These are phyloP conservation scores for Bicyclus anynana DNA, from an alignment of 1,140 invertebrate genomes.

Conservation along the genomic window DNA sequence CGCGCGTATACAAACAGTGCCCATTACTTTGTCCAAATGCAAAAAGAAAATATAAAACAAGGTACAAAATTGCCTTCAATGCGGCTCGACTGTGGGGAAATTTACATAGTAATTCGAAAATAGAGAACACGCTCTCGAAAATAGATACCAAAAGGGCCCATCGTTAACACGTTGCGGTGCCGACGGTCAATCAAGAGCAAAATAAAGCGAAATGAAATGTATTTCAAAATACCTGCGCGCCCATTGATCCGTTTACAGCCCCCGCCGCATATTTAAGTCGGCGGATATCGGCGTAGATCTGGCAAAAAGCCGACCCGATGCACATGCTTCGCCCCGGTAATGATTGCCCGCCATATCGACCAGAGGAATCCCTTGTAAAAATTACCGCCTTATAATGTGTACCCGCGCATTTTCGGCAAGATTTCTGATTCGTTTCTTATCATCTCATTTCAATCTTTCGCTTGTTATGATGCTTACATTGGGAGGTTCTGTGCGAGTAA, in stretches of 20 bases:
- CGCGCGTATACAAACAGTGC: not conserved
- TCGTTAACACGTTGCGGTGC: constrained; percentile 32
- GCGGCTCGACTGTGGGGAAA: constrained; percentile 21
- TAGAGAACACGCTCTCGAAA: constrained; percentile 23
- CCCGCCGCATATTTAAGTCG: constrained; percentile 48
- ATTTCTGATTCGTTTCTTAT: constrained; percentile 67
- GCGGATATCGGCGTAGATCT: constrained; percentile 56
- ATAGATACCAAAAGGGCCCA: constrained; percentile 29
- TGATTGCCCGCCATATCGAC: constrained; percentile 69
- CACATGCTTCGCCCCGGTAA: constrained; percentile 46
- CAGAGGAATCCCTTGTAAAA: constrained; percentile 65
- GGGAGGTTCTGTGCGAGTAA: constrained; percentile 31
- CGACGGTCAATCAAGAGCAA: constrained; percentile 33
- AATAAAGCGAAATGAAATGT: constrained; percentile 46
- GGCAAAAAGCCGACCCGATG: constrained; percentile 45
- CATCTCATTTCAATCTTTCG: constrained; percentile 68
- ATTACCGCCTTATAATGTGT: constrained; percentile 68
- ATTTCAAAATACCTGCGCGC: constrained; percentile 50
- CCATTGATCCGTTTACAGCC: constrained; percentile 48
- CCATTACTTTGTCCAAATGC: not conserved
- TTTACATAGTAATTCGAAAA: constrained; percentile 29
- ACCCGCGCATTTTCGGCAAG: constrained; percentile 64
- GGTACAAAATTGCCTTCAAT: constrained; percentile 18
- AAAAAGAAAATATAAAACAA: constrained; percentile 24
- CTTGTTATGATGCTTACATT: constrained; percentile 64